Conservation (phyloP, 2,888 invertebrate species). For the Mesoligia furuncula region DNA sequence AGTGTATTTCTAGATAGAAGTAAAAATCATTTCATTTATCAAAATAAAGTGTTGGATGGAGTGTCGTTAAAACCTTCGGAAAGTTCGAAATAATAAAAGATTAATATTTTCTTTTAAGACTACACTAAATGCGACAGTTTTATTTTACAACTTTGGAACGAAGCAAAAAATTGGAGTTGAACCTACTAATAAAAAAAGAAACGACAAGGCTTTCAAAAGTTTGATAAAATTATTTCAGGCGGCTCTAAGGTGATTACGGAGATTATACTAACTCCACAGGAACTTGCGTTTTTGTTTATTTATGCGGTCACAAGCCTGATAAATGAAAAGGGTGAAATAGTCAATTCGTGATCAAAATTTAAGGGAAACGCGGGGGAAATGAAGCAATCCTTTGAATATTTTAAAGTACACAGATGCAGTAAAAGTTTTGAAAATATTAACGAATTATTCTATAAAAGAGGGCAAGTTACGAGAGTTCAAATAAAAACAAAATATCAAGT, state of each 20-base stretch:
- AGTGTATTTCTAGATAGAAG: neutral
- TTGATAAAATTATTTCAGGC: conserved; percentile 37
- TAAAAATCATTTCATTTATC: neutral
- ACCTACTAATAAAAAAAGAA: conserved; percentile 6
- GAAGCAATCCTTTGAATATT: conserved; percentile 27
- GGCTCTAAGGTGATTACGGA: conserved; percentile 34
- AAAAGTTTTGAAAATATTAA: neutral
- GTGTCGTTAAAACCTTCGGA: neutral
- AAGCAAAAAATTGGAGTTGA: neutral
- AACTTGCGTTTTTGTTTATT: conserved; percentile 52
- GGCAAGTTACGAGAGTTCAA: neutral
- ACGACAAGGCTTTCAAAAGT: conserved; percentile 32
- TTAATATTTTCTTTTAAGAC: conserved; percentile 15
- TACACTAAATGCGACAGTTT: conserved; percentile 25
- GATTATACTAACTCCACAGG: conserved; percentile 44
- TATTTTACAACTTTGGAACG: conserved; percentile 28
- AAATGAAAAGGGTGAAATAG: conserved; percentile 47
- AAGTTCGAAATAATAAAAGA: conserved; percentile 14
- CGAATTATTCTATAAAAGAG: neutral
- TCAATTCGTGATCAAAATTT: conserved; percentile 46
- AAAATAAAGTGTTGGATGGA: neutral
- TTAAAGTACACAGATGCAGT: neutral
- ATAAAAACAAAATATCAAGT: conserved; percentile 18
- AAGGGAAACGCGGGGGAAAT: conserved; percentile 11
- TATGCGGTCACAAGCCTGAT: conserved; percentile 35